These are phyloP conservation scores for Python bivittatus DNA, from an alignment of 2,113 vertebrate species.

Conservation along the genomic window DNA sequence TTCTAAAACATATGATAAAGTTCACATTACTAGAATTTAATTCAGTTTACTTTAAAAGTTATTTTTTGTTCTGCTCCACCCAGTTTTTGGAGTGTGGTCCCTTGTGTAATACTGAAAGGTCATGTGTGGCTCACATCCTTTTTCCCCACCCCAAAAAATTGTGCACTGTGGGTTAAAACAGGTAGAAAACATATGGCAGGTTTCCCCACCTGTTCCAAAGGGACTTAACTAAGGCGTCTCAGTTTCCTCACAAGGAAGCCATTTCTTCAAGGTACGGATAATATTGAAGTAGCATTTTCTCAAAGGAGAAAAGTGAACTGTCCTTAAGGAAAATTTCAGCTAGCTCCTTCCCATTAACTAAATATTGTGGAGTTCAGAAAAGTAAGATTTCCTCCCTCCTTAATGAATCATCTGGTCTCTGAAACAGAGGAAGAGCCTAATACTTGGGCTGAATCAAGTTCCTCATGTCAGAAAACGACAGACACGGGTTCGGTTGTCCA, in stretches of 20 bases:
- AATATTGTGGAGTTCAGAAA: not conserved
- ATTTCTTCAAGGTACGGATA: not conserved
- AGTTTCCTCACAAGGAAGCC: not conserved
- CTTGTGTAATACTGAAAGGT: not conserved
- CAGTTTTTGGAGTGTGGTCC: not conserved
- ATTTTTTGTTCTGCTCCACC: not conserved
- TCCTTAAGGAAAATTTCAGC: not conserved
- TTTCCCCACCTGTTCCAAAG: not conserved
- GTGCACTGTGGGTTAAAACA: not conserved
- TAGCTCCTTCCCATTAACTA: not conserved
- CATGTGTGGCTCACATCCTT: not conserved
- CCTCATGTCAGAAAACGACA: too few species aligned
- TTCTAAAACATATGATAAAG: not conserved
- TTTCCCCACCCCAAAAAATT: not conserved
- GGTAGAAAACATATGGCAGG: not conserved
- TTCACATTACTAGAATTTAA: not conserved
- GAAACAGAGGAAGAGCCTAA: not conserved
- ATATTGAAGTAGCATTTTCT: not conserved
- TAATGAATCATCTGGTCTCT: not conserved
- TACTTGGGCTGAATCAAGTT: not conserved
- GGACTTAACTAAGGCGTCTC: not conserved
- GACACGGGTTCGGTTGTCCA: too few species aligned
- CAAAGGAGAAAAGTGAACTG: not conserved
- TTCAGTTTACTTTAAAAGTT: not conserved
- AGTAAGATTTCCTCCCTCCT: not conserved